phyloP scores from a whole-genome alignment of 2,797 vertebrate genomes.

The Karalla daura region DNA sequence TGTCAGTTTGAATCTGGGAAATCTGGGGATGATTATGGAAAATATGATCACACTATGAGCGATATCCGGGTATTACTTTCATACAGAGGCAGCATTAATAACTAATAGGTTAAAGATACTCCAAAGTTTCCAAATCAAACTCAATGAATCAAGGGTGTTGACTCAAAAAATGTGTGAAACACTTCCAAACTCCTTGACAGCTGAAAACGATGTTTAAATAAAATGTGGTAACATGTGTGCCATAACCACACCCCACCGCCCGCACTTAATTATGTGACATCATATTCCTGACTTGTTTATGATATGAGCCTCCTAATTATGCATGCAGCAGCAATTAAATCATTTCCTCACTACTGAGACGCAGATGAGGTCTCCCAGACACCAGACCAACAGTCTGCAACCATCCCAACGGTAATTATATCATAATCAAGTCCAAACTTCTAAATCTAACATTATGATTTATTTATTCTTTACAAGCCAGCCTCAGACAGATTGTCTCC shows the following conservation, averaged over 20 bases:
- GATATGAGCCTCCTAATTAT: neutral
- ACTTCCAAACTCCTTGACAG: neutral
- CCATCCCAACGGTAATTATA: no score
- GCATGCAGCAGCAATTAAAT: neutral
- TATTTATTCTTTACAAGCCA: no score
- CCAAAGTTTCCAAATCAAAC: neutral
- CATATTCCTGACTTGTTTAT: slow-evolving; percentile 12
- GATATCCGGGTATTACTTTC: neutral
- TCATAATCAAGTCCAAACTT: no score
- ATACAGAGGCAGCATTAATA: neutral
- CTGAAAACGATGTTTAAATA: neutral
- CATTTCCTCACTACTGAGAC: neutral
- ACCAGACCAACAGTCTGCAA: neutral
- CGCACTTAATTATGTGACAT: neutral
- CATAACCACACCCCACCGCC: neutral
- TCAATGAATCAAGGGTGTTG: neutral
- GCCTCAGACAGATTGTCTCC: no score
- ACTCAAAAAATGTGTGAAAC: neutral
- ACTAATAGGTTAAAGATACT: slow-evolving; percentile 3
- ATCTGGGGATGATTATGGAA: slow-evolving; percentile 33
- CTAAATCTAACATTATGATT: no score
- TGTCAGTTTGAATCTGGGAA: slow-evolving; percentile 43
- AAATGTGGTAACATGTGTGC: slow-evolving; percentile 5
- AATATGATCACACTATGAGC: slow-evolving; percentile 8
- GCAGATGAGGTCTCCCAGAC: slow-evolving; percentile 5